Evolutionary conservation across 1,140 invertebrate genomes (phyloP).

Genomic region (Propsilocerus akamusi): DNA sequence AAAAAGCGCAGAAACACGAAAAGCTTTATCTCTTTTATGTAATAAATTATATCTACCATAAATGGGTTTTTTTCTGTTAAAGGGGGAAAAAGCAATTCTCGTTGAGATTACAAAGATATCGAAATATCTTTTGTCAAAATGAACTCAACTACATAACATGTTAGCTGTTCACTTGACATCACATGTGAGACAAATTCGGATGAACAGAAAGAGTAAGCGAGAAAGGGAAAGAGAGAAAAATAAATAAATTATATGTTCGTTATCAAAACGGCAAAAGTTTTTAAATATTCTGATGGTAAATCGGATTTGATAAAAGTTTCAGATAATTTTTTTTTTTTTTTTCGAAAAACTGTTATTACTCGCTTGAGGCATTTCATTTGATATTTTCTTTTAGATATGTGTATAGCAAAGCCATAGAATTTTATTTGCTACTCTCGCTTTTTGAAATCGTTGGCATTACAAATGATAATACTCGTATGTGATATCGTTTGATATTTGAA

Average conservation of each 20-base stretch:
- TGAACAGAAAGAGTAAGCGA: neutral
- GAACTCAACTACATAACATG: too few species aligned
- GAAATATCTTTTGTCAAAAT: too few species aligned
- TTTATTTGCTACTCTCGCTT: neutral
- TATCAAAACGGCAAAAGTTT: neutral
- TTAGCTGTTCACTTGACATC: too few species aligned
- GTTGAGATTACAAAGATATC: too few species aligned
- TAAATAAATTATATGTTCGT: neutral
- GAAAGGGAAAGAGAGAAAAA: neutral
- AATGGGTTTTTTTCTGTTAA: too few species aligned
- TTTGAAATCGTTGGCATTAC: neutral
- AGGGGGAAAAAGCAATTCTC: too few species aligned
- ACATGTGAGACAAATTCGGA: too few species aligned
- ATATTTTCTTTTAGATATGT: neutral
- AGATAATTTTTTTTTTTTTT: too few species aligned
- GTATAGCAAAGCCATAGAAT: neutral
- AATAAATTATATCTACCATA: too few species aligned
- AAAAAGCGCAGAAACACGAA: too few species aligned
- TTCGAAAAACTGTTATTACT: conserved; percentile 1
- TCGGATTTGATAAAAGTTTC: conserved; percentile 1
- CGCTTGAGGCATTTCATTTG: neutral
- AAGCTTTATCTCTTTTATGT: too few species aligned
- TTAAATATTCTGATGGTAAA: conserved; percentile 2
- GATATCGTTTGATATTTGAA: neutral
- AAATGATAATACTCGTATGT: neutral